phyloP scores from a whole-genome alignment of 2,797 vertebrate genomes.

The Spatula versicolor region DNA sequence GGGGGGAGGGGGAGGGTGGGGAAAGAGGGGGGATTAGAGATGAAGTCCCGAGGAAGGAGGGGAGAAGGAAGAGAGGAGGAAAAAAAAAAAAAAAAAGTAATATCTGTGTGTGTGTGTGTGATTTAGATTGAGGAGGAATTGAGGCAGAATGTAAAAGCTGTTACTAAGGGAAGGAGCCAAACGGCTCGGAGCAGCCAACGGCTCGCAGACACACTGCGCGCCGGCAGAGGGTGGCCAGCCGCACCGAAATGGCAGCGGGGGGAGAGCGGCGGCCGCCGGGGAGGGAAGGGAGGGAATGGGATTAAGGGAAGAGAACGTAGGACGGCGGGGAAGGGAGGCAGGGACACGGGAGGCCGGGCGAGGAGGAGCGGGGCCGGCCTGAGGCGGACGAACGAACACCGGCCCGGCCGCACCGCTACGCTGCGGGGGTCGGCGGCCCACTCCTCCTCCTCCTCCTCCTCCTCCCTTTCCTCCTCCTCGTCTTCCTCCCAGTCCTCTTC shows the following conservation, averaged over 20 bases:
- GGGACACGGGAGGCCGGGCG: not conserved
- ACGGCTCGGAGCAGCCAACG: constrained; percentile 93
- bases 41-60: constrained; percentile 42
- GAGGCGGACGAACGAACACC: not conserved
- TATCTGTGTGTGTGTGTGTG: constrained; percentile 57
- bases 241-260: constrained; percentile 51
- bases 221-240: constrained; percentile 70
- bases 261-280: not conserved
- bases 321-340: not conserved
- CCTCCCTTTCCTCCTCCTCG: no score
- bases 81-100: constrained; percentile 37
- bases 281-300: not conserved
- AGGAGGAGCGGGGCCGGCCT: not conserved
- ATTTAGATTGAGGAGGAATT: constrained; percentile 82
- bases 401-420: not conserved
- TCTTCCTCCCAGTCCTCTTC: no score
- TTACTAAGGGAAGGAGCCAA: constrained; percentile 93
- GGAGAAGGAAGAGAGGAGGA: not conserved
- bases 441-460: no score
- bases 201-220: constrained; percentile 85
- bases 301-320: no score
- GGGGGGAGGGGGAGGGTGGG: constrained; percentile 13
- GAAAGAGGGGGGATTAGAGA: not conserved
- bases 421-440: not conserved
- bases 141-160: constrained; percentile 85